phyloP scores from a whole-genome alignment of 2,888 invertebrate species.

The Geotrupes spiniger region DNA sequence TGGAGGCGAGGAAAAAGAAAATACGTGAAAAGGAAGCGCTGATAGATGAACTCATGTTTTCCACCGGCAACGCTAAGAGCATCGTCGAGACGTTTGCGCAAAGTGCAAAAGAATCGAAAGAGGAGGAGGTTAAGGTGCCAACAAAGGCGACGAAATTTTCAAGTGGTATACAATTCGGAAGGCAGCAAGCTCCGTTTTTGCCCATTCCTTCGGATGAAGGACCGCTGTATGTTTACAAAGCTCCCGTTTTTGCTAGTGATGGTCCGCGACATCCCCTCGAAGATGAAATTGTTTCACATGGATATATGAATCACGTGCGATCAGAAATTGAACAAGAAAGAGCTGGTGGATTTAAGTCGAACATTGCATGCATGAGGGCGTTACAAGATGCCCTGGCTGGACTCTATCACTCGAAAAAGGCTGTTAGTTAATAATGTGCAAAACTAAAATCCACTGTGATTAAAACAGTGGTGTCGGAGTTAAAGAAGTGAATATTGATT shows the following conservation, averaged over 20 bases:
- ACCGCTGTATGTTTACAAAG: constrained; percentile 69
- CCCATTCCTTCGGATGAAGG: constrained; percentile 75
- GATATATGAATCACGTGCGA: constrained; percentile 75
- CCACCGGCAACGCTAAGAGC: constrained; percentile 83
- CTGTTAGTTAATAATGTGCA: constrained; percentile 19
- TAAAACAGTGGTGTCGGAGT: too few species aligned
- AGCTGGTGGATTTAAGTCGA: constrained; percentile 85
- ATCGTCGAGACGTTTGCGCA: constrained; percentile 81
- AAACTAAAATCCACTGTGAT: too few species aligned
- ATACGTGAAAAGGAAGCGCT: constrained; percentile 85
- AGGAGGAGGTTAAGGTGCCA: constrained; percentile 53
- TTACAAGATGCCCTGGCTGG: constrained; percentile 86
- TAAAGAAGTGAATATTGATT: too few species aligned
- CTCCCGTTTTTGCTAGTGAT: constrained; percentile 58
- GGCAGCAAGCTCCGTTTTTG: constrained; percentile 61
- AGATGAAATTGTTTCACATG: constrained; percentile 61
- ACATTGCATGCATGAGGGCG: constrained; percentile 80
- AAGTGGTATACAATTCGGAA: constrained; percentile 79
- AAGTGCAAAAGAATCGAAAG: constrained; percentile 64
- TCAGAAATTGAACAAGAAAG: constrained; percentile 70
- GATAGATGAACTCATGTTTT: constrained; percentile 94
- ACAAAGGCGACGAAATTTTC: constrained; percentile 71
- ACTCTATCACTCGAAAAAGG: constrained; percentile 52
- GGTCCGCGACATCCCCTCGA: constrained; percentile 72
- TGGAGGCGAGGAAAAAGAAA: constrained; percentile 75